Evolutionary conservation across 2,888 invertebrate species (phyloP).

Genomic region (Congeria kusceri): DNA sequence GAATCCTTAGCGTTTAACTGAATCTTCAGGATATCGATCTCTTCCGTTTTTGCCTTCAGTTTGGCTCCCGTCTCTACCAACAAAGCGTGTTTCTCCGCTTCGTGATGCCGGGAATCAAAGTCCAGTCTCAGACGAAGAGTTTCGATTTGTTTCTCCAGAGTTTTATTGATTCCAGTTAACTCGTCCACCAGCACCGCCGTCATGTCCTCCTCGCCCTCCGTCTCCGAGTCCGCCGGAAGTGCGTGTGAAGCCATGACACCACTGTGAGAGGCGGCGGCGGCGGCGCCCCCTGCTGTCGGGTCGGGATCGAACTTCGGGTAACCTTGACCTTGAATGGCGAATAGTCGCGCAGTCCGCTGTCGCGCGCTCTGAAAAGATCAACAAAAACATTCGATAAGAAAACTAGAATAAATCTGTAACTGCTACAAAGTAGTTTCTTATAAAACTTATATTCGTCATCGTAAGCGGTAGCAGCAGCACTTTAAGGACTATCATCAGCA

Average conservation of each 20-base stretch:
- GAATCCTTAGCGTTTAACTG: constrained; percentile 56
- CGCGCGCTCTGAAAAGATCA: constrained; percentile 52
- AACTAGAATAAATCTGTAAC: no score
- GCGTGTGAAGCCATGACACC: constrained; percentile 38
- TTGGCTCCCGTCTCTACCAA: constrained; percentile 57
- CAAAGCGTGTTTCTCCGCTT: constrained; percentile 57
- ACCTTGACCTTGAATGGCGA: constrained; percentile 62
- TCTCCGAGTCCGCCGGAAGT: constrained; percentile 42
- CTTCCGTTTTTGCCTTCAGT: constrained; percentile 55
- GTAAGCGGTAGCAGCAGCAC: no score
- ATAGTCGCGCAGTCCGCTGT: constrained; percentile 38
- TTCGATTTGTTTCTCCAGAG: constrained; percentile 73
- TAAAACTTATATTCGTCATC: no score
- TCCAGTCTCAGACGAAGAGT: constrained; percentile 70
- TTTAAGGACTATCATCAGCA: neutral
- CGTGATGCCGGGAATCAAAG: constrained; percentile 67
- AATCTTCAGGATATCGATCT: constrained; percentile 59
- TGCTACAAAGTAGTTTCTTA: no score
- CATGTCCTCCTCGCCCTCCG: constrained; percentile 26
- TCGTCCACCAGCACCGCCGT: constrained; percentile 60
- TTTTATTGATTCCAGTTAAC: constrained; percentile 69
- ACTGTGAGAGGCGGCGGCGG: constrained; percentile 35
- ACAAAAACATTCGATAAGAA: neutral
- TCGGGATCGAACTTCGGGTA: constrained; percentile 42
- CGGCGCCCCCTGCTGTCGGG: constrained; percentile 38